Percentiles rank a stretch among this genome's conserved stretches.
These are phyloP conservation scores for Pimpla rufipes DNA, from an alignment of 2,888 invertebrate species.

Conservation along the genomic window DNA sequence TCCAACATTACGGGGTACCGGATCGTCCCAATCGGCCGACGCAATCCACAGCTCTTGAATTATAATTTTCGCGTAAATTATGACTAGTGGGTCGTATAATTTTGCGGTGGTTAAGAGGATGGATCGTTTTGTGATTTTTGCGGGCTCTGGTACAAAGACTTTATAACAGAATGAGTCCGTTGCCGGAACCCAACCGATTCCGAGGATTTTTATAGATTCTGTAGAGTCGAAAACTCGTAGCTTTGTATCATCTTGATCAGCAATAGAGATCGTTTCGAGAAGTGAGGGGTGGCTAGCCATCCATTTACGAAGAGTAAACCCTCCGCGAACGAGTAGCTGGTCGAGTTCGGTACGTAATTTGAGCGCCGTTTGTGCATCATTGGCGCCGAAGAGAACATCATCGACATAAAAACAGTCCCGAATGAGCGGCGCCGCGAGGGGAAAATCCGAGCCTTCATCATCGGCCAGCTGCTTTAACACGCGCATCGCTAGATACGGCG, in stretches of 20 bases:
- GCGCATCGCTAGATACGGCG: conserved; percentile 71
- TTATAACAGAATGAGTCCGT: conserved; percentile 1
- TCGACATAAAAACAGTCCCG: conserved; percentile 71
- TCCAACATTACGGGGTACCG: conserved; percentile 19
- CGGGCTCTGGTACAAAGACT: neutral
- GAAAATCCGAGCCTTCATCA: conserved; percentile 37
- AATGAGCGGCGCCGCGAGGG: conserved; percentile 62
- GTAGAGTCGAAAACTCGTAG: conserved; percentile 34
- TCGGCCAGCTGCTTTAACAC: conserved; percentile 69
- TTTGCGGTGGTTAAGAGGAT: conserved; percentile 15
- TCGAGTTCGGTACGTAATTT: conserved; percentile 29
- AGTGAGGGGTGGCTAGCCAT: conserved; percentile 28
- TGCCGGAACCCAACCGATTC: conserved; percentile 23
- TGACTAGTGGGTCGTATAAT: conserved; percentile 30
- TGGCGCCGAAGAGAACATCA: conserved; percentile 50
- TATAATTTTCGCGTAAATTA: conserved; percentile 44
- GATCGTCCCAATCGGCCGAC: conserved; percentile 48
- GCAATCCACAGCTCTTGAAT: conserved; percentile 51
- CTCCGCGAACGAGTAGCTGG: conserved; percentile 31
- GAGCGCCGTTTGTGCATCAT: conserved; percentile 19
- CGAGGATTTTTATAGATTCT: conserved; percentile 33
- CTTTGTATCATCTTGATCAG: conserved; percentile 13
- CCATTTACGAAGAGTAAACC: conserved; percentile 51
- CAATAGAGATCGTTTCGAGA: conserved; percentile 2
- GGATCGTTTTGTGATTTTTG: neutral